Evolutionary conservation across 2,888 invertebrate genomes (phyloP).

Genomic region (Myopa testacea): DNA sequence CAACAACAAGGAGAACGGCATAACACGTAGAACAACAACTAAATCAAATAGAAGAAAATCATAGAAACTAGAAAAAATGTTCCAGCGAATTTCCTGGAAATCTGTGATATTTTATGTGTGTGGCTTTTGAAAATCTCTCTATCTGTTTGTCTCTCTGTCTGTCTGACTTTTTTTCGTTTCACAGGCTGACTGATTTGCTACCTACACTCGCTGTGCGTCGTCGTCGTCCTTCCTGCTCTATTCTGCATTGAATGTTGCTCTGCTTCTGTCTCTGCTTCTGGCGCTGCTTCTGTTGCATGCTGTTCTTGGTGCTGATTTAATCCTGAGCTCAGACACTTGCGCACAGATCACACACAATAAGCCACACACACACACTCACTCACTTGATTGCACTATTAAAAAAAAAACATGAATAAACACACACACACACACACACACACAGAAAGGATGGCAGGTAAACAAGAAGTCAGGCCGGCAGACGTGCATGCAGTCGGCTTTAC

Average conservation of each 20-base stretch:
- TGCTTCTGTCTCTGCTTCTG: not conserved
- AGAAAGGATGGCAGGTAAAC: not conserved
- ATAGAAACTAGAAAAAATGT: not conserved
- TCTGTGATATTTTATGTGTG: not conserved
- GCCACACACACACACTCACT: not conserved
- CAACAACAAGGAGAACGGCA: constrained; percentile 16
- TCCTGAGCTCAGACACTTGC: constrained; percentile 18
- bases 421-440: not conserved
- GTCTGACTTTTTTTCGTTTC: not conserved
- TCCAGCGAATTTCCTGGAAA: constrained; percentile 8
- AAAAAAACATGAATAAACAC: not conserved
- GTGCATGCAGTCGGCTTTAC: not conserved
- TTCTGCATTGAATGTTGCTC: not conserved
- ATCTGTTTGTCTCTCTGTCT: not conserved
- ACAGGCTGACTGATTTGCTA: not conserved
- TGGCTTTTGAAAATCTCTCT: not conserved
- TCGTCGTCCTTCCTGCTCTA: not conserved
- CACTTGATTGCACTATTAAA: not conserved
- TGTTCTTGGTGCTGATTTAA: not conserved
- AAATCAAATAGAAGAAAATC: not conserved
- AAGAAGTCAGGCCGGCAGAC: not conserved
- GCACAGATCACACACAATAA: not conserved
- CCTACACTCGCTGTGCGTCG: not conserved
- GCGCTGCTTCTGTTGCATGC: not conserved
- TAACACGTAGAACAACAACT: too few relatives aligned